Percentiles rank a stretch among this genome's conserved stretches.
Evolutionary conservation across 2,888 invertebrate genomes (phyloP).

Genomic region (Oligia strigilis): DNA sequence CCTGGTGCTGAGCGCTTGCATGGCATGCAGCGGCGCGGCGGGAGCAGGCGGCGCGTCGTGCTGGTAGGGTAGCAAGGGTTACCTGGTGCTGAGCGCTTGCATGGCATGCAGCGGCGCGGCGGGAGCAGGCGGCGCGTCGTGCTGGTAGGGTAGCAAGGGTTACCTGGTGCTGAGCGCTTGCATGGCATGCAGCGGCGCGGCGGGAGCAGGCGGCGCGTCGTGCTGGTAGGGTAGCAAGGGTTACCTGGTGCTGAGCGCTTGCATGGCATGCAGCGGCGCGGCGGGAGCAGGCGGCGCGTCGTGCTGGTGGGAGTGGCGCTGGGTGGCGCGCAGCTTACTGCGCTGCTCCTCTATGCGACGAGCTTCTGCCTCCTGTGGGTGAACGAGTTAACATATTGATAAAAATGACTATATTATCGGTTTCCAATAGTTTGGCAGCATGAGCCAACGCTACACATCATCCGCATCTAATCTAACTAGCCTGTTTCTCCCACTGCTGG

Average conservation of each 20-base stretch:
- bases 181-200: constrained; percentile 89
- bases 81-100: constrained; percentile 90
- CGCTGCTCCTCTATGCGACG: constrained; percentile 93
- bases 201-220: constrained; percentile 19
- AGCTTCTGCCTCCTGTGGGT: constrained; percentile 95
- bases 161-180: constrained; percentile 89
- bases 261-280: constrained; percentile 90
- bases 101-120: constrained; percentile 89
- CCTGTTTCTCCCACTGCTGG: too few relatives aligned
- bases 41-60: constrained; percentile 21
- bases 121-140: constrained; percentile 18
- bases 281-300: constrained; percentile 16
- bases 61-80: constrained; percentile 66
- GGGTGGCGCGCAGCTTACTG: constrained; percentile 86
- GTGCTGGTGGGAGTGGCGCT: constrained; percentile 79
- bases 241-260: constrained; percentile 88
- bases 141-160: constrained; percentile 67
- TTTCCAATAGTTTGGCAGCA: neutral
- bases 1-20: constrained; percentile 90
- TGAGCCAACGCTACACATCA: neutral
- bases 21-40: constrained; percentile 88
- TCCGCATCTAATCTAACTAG: too few relatives aligned
- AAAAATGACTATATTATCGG: too few relatives aligned
- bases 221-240: constrained; percentile 66
- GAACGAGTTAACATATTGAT: neutral